Evolutionary conservation across 2,113 vertebrate species (phyloP), one percentile per base, ranked within the genome.

Genomic region (Cygnus atratus): DNA sequence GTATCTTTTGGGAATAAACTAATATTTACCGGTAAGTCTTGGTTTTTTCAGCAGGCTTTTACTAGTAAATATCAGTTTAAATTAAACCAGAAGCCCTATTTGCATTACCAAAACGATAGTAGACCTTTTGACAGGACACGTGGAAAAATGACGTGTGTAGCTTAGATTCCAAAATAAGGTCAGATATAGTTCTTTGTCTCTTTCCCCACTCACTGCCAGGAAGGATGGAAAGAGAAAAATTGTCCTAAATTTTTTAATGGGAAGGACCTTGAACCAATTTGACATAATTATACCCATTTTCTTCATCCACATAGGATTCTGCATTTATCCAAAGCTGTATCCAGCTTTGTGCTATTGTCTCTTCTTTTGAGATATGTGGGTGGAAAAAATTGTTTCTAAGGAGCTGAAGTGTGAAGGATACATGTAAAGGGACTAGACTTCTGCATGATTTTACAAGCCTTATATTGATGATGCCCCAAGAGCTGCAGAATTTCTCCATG

Each of bases 11-110:
- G 97, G 97, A 97, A 97, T 97, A 97, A 97, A 97, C 97, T 97
- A 97, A 97, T 97, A 97, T 97, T 97, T 97, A 97, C 97, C 97
- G 97, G 97, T 97, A 97, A 97, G 97, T 97, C 97, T 97, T 97
- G 97, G 97, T 97, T 97, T 97, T 97, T 97, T 97, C 97, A 97
- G 97, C 97, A 97, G 97, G 97, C 97, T 96, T 97, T 97, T 97
- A 97, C 97, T 97, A 97, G 97, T 97, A 97, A 97, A 97, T 97
- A 97, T 97, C 97, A 97, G 97, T 97, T 97, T 97, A 97, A 97
- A 97, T 96, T 97, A 97, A 96, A 97, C 97, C 97, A 97, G 97
- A 97, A 97, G 97, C 97, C 97, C 97, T 97, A 96, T 61, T 95
- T 96, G 62, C 77, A 68, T 92, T 89, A 90, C 72, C 57, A 96